These are phyloP conservation scores for Ceraclea dissimilis DNA, from an alignment of 2,888 invertebrate genomes.

Conservation along the genomic window DNA sequence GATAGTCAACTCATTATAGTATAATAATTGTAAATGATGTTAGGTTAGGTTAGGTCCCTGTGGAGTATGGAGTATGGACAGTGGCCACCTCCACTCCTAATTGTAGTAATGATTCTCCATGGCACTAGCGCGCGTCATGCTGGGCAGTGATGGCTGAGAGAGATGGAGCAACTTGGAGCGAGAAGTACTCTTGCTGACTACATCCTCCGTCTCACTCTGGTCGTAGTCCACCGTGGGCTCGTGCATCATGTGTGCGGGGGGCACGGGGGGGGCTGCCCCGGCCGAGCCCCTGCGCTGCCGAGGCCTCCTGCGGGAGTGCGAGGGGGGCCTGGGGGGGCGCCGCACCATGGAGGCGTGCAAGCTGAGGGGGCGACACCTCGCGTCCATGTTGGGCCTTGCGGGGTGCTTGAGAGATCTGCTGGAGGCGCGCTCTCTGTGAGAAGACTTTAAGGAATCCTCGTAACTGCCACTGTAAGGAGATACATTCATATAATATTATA, in stretches of 20 bases:
- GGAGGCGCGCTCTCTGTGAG: slow-evolving; percentile 39
- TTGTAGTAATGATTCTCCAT: too few relatives aligned
- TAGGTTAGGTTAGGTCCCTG: too few relatives aligned
- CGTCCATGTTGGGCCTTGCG: not conserved
- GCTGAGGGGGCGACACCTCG: slow-evolving; percentile 32
- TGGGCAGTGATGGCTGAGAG: not conserved
- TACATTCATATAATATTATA: not conserved
- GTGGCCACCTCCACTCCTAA: too few relatives aligned
- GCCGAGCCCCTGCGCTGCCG: not conserved
- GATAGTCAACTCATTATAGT: too few relatives aligned
- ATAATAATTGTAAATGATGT: too few relatives aligned
- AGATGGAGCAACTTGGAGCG: slow-evolving; percentile 34
- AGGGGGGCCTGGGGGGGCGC: not conserved
- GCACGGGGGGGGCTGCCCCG: not conserved
- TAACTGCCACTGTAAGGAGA: slow-evolving; percentile 58
- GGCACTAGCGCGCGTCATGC: too few relatives aligned
- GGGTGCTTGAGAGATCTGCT: slow-evolving; percentile 10
- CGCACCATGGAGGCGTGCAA: slow-evolving; percentile 12
- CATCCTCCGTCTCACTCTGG: slow-evolving; percentile 44
- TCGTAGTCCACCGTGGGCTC: slow-evolving; percentile 47
- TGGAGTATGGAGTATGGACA: too few relatives aligned
- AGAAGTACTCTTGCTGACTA: slow-evolving; percentile 2
- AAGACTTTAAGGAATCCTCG: slow-evolving; percentile 72
- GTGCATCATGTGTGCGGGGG: slow-evolving; percentile 23
- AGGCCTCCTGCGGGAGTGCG: not conserved